Conservation (phyloP, 2,113 vertebrate species). For the Castor canadensis region DNA sequence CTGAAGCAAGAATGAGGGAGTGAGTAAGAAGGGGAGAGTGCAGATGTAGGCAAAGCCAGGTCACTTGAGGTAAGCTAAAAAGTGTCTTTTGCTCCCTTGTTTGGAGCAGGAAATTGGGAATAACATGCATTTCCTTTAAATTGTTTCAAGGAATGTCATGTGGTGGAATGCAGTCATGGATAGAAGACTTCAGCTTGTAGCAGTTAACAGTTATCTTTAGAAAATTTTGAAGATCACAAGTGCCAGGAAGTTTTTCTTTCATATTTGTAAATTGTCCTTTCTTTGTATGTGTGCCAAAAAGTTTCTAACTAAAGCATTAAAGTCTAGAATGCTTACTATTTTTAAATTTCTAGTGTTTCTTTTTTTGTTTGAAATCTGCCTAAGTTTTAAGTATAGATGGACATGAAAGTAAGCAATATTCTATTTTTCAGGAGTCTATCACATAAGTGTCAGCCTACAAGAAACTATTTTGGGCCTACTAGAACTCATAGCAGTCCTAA, state of each 20-base stretch:
- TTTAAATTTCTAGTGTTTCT: conserved; percentile 22
- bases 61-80: background rate
- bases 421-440: background rate
- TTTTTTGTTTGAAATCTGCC: conserved; percentile 19
- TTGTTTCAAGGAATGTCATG: background rate
- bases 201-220: background rate
- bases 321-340: conserved; percentile 37
- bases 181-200: background rate
- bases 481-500: background rate
- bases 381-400: conserved; percentile 21
- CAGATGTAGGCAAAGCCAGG: background rate
- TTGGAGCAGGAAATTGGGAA: conserved; percentile 5
- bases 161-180: background rate
- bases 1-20: background rate
- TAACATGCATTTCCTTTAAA: conserved; percentile 3
- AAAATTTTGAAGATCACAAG: background rate
- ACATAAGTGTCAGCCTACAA: background rate
- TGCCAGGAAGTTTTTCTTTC: conserved; percentile 14
- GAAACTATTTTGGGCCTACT: background rate
- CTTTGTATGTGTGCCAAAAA: background rate
- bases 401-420: background rate
- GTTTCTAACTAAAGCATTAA: conserved; percentile 20
- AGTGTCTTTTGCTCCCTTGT: background rate
- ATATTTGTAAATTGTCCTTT: conserved; percentile 39
- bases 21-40: background rate